A percentile compares a stretch with the other conserved stretches of the same genome.
Conservation (phyloP, 1,140 invertebrate species). For the Leptonema lineaticorne region DNA sequence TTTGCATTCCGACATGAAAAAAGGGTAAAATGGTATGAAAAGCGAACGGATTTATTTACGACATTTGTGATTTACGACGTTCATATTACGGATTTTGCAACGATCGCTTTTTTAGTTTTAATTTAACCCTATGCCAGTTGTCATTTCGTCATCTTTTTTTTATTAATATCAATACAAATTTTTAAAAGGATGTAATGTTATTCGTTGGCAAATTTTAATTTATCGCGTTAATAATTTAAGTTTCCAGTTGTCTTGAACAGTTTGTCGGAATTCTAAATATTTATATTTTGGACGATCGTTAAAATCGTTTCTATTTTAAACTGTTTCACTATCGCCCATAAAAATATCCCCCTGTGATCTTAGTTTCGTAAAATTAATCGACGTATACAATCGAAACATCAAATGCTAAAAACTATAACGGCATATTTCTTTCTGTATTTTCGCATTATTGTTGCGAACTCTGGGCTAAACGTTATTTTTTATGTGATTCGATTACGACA, state of each 20-base stretch:
- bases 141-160: not conserved
- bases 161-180: not conserved
- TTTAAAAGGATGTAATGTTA: not conserved
- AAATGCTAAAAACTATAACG: no score
- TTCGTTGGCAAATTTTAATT: not conserved
- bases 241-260: no score
- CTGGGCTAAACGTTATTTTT: no score
- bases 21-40: not conserved
- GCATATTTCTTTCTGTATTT: no score
- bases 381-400: no score
- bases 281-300: constrained; percentile 5
- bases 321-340: not conserved
- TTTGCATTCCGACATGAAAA: not conserved
- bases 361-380: not conserved
- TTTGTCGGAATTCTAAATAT: constrained; percentile 1
- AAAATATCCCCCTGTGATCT: not conserved
- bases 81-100: not conserved
- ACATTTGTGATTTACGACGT: not conserved
- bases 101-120: no score
- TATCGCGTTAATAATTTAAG: not conserved
- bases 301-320: constrained; percentile 9
- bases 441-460: no score
- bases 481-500: no score
- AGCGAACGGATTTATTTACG: constrained; percentile 9
- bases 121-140: not conserved